Conservation (phyloP, 2,797 vertebrate genomes). For the Manis pentadactyla region DNA sequence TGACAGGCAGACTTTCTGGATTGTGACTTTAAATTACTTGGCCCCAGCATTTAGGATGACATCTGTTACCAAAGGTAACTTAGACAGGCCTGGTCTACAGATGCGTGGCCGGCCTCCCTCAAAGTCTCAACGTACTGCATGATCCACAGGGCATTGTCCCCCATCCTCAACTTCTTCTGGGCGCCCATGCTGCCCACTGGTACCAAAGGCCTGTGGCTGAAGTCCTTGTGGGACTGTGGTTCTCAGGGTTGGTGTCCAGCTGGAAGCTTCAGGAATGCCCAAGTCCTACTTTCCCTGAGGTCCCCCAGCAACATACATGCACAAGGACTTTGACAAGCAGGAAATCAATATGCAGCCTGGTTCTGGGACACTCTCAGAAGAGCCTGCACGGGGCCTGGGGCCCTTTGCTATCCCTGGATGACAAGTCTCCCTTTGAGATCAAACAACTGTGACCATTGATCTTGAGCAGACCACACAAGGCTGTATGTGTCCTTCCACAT, state of each 20-base stretch:
- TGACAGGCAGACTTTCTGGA: neutral
- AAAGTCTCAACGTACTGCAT: too few species aligned
- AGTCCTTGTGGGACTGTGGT: neutral
- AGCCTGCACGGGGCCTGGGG: neutral
- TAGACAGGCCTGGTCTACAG: neutral
- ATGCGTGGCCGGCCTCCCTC: neutral
- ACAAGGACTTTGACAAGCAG: neutral
- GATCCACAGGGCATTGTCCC: neutral
- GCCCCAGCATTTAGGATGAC: neutral
- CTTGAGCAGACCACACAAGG: neutral
- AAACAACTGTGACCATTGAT: neutral
- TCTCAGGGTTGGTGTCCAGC: neutral
- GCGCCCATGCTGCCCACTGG: neutral
- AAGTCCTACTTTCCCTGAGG: neutral
- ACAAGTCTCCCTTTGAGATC: neutral
- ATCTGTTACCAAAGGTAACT: neutral
- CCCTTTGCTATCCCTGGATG: neutral
- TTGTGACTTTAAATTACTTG: neutral
- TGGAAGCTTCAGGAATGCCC: neutral
- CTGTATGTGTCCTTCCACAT: neutral
- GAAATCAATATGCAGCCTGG: neutral
- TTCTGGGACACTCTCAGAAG: slow-evolving; percentile 1
- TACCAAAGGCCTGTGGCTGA: neutral
- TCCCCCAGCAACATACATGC: neutral
- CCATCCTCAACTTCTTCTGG: neutral